These are phyloP conservation scores for Macrobrachium nipponense DNA, from an alignment of 1,140 invertebrate species.

Conservation along the genomic window DNA sequence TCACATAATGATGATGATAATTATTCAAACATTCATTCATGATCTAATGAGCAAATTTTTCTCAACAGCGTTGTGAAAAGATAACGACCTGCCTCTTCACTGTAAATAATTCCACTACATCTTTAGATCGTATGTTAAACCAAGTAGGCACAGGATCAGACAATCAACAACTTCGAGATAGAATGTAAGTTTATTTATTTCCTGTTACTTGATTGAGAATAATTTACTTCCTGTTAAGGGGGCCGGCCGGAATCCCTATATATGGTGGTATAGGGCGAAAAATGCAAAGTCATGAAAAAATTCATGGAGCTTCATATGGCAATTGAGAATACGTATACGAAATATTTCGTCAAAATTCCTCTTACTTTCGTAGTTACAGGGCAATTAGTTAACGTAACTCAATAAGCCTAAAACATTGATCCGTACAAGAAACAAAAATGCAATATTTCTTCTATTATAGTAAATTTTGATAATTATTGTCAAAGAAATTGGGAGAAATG, in stretches of 20 bases:
- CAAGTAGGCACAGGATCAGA: slow-evolving; percentile 48
- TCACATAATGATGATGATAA: not conserved
- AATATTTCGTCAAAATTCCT: too few species aligned
- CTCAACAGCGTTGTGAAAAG: slow-evolving; percentile 49
- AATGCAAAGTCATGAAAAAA: not conserved
- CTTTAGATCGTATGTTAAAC: slow-evolving; percentile 41
- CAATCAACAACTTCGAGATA: slow-evolving; percentile 43
- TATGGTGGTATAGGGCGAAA: too few species aligned
- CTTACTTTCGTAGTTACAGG: too few species aligned
- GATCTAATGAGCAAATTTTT: not conserved
- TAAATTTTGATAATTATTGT: too few species aligned
- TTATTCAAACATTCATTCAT: not conserved
- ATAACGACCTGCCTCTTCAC: slow-evolving; percentile 55
- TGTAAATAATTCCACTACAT: slow-evolving; percentile 47
- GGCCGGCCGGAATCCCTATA: too few species aligned
- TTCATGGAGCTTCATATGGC: not conserved
- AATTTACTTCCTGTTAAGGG: not conserved
- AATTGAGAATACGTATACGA: too few species aligned
- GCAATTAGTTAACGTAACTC: too few species aligned
- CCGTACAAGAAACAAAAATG: too few species aligned
- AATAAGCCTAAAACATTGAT: too few species aligned
- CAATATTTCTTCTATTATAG: too few species aligned
- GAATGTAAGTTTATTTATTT: slow-evolving; percentile 44
- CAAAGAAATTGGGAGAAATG: too few species aligned
- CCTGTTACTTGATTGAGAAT: not conserved